Evolutionary conservation across 2,113 vertebrate species (phyloP).

Genomic region (Gnathonemus echidnorhynchus): DNA sequence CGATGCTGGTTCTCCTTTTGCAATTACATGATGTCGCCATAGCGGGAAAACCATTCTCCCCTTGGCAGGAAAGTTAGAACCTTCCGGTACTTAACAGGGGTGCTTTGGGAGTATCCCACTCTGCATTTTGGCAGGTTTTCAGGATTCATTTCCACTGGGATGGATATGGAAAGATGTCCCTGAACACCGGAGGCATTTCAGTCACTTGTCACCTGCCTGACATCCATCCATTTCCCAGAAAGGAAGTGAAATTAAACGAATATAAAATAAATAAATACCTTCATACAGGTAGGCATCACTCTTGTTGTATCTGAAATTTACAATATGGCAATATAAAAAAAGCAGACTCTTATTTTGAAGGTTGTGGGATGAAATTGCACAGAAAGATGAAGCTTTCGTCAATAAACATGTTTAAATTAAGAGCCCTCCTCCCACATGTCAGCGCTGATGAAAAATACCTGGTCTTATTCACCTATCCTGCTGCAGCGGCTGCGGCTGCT

Average conservation of each 20-base stretch:
- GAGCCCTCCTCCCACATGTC: neutral
- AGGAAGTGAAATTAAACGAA: neutral
- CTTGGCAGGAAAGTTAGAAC: neutral
- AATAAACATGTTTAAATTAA: neutral
- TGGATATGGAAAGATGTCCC: neutral
- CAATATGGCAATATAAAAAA: neutral
- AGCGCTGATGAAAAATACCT: neutral
- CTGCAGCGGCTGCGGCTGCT: neutral
- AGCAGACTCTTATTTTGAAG: neutral
- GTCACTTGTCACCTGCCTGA: neutral
- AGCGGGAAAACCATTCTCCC: neutral
- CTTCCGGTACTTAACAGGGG: slow-evolving; percentile 17
- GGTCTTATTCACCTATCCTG: neutral
- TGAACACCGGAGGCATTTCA: neutral
- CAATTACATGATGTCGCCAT: neutral
- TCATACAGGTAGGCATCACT: neutral
- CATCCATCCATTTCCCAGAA: neutral
- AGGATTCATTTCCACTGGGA: slow-evolving; percentile 4
- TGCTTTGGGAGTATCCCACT: slow-evolving; percentile 22
- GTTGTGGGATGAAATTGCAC: neutral
- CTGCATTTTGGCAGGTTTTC: neutral
- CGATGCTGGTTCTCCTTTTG: neutral
- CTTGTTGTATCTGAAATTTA: neutral
- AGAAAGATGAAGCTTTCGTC: neutral
- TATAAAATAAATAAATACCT: neutral